Percentiles rank a stretch among this genome's conserved stretches.
Conservation (phyloP, 2,113 vertebrate species). For the Mesoclemmys tuberculata region DNA sequence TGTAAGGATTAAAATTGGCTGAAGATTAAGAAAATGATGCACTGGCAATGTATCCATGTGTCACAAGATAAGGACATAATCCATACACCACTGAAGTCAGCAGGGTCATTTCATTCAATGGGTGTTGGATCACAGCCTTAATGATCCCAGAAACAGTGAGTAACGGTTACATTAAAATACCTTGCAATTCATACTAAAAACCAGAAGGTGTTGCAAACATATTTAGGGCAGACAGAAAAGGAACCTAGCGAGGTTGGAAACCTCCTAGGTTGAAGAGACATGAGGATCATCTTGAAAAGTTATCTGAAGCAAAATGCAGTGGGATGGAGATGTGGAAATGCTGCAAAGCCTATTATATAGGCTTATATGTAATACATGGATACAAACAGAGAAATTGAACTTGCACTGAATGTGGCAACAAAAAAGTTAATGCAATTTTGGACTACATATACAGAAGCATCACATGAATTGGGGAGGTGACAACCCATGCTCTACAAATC, state of each 20-base stretch:
- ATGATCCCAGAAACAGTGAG: not conserved
- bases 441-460: not conserved
- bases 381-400: not conserved
- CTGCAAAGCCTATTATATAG: not conserved
- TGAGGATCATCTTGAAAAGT: not conserved
- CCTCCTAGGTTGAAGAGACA: not conserved
- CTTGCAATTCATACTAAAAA: not conserved
- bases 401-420: not conserved
- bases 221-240: not conserved
- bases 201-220: not conserved
- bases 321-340: not conserved
- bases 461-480: not conserved
- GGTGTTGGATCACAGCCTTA: not conserved
- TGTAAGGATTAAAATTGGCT: not conserved
- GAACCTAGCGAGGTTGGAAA: not conserved
- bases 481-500: not conserved
- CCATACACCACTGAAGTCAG: not conserved
- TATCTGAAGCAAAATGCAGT: not conserved
- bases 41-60: not conserved
- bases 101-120: not conserved
- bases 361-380: no score
- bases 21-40: not conserved
- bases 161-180: not conserved
- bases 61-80: not conserved
- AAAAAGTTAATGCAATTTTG: not conserved